These are phyloP conservation scores for Sycophaga agraensis DNA, from an alignment of 1,140 invertebrate genomes.

Conservation along the genomic window DNA sequence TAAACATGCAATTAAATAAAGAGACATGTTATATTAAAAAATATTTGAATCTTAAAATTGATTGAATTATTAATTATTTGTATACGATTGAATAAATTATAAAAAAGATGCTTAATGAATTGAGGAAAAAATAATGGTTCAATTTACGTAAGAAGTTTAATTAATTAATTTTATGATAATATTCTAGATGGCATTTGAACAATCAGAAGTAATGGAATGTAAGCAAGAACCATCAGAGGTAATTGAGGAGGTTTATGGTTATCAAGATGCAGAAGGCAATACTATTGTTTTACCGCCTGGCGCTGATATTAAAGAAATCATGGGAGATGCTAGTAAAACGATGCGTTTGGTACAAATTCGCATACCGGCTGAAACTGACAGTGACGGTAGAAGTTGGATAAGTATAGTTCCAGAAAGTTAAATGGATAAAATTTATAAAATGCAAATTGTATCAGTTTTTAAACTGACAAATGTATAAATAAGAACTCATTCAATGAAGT, in stretches of 20 bases:
- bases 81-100: background rate
- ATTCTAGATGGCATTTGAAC: conserved; percentile 16
- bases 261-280: conserved; percentile 48
- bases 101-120: background rate
- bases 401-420: conserved; percentile 54
- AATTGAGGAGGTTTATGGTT: conserved; percentile 48
- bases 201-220: background rate
- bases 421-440: no score
- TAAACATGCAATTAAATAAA: no score
- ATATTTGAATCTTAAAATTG: no score
- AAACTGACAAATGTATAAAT: no score
- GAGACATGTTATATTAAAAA: no score
- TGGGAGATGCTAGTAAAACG: conserved; percentile 40
- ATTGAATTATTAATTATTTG: no score
- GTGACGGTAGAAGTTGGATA: conserved; percentile 48
- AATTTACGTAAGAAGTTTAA: no score
- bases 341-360: conserved; percentile 53
- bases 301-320: conserved; percentile 44
- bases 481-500: no score
- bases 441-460: no score
- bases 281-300: conserved; percentile 48
- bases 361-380: conserved; percentile 42
- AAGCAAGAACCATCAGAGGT: conserved; percentile 39
- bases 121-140: no score
- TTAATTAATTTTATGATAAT: no score